Evolutionary conservation across 2,888 invertebrate genomes (phyloP).

Genomic region (Brenthis hecate): DNA sequence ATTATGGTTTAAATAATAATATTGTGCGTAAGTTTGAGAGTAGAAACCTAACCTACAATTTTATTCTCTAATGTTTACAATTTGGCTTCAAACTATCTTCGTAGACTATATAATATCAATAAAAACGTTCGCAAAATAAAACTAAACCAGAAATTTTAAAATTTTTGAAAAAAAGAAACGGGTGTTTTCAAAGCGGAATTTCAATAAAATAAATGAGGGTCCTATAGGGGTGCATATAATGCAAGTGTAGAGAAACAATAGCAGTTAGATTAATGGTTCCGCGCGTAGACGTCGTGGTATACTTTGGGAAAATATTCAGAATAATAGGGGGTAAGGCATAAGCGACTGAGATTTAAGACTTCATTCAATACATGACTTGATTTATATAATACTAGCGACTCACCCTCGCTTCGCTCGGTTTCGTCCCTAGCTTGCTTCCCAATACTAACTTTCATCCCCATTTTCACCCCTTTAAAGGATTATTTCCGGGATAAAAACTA

Average conservation of each 20-base stretch:
- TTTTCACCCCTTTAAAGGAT: too few species aligned
- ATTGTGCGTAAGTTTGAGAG: too few species aligned
- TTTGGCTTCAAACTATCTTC: too few species aligned
- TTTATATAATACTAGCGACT: too few species aligned
- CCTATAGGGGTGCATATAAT: slow-evolving; percentile 36
- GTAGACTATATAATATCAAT: too few species aligned
- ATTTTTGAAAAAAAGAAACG: background rate
- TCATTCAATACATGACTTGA: background rate
- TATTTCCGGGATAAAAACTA: too few species aligned
- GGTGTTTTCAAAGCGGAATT: slow-evolving; percentile 9
- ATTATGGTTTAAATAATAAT: too few species aligned
- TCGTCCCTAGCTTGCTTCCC: too few species aligned
- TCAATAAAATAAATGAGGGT: slow-evolving; percentile 38
- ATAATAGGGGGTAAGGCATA: slow-evolving; percentile 21
- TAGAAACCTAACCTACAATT: too few species aligned
- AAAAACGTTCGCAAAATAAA: background rate
- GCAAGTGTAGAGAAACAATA: slow-evolving; percentile 44
- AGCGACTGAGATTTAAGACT: slow-evolving; percentile 10
- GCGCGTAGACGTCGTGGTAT: slow-evolving; percentile 40
- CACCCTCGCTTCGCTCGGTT: too few species aligned
- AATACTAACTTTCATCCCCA: too few species aligned
- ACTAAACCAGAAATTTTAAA: background rate
- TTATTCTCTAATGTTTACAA: too few species aligned
- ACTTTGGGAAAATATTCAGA: slow-evolving; percentile 43
- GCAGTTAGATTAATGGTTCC: slow-evolving; percentile 48